Evolutionary conservation across 2,888 invertebrate genomes (phyloP).

Genomic region (Tetragonula carbonaria): DNA sequence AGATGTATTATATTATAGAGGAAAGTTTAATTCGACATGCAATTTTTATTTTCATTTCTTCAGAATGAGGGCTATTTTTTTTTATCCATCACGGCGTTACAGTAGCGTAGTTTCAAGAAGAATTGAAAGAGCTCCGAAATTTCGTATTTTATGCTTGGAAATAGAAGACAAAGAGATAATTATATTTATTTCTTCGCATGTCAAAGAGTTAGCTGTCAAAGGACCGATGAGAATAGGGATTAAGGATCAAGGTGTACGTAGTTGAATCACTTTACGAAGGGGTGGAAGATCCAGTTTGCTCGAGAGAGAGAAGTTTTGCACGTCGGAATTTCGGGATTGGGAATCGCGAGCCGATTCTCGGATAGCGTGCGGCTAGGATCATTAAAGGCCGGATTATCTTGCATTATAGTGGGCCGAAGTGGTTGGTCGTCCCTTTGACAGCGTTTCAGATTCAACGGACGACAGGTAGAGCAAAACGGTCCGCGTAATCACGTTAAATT

Average conservation of each 20-base stretch:
- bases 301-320: neutral
- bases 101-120: neutral
- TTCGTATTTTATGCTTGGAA: neutral
- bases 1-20: neutral
- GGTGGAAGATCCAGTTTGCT: neutral
- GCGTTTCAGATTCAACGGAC: constrained; percentile 50
- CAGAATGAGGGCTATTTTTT: neutral
- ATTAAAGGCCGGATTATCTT: constrained; percentile 54
- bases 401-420: constrained; percentile 39
- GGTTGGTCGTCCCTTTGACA: constrained; percentile 52
- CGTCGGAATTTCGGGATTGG: neutral
- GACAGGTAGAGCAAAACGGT: constrained; percentile 56
- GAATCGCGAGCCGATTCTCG: constrained; percentile 23
- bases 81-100: neutral
- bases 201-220: neutral
- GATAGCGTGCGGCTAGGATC: constrained; percentile 18
- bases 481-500: constrained; percentile 58
- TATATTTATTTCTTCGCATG: neutral
- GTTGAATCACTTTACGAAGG: neutral
- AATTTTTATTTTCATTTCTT: neutral
- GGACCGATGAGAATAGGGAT: neutral
- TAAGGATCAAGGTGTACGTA: neutral
- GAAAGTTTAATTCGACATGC: neutral
- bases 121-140: neutral
- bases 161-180: neutral